Percentiles rank a stretch among this genome's conserved stretches.
phyloP scores from a whole-genome alignment of 2,797 vertebrate species.

The Takifugu ocellatus region DNA sequence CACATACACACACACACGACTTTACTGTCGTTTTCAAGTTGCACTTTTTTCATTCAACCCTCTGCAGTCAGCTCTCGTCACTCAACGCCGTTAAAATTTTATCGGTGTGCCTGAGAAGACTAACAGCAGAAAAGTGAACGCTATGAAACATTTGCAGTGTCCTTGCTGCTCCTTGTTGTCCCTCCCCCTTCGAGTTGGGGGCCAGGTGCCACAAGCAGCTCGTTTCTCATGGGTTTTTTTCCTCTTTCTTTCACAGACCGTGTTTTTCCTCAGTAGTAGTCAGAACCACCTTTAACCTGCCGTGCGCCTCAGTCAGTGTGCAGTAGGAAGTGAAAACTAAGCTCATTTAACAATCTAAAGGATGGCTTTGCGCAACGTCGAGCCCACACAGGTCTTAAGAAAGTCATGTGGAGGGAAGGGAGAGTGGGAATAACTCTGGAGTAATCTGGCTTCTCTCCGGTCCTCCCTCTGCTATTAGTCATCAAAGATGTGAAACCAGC shows the following conservation, averaged over 20 bases:
- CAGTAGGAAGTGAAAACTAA: no score
- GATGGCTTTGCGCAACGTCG: no score
- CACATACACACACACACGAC: no score
- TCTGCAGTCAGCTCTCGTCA: no score
- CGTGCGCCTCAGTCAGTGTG: no score
- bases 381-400: slow-evolving; percentile 24
- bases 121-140: not conserved
- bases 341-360: no score
- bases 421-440: slow-evolving; percentile 28
- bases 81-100: not conserved
- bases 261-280: not conserved
- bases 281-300: not conserved
- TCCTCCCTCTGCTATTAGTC: slow-evolving; percentile 16
- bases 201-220: slow-evolving; percentile 49
- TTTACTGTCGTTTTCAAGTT: not conserved
- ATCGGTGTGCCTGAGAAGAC: not conserved
- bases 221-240: slow-evolving; percentile 56
- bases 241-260: no score
- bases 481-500: not conserved
- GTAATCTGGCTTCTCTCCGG: slow-evolving; percentile 20
- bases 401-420: slow-evolving; percentile 11
- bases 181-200: slow-evolving; percentile 4
- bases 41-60: no score
- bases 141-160: not conserved
- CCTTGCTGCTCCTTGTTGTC: slow-evolving; percentile 18